Evolutionary conservation across 35 echinoderm and acorn worm genomes (phyloP), one percentile per base, ranked within the genome.

Genomic region (Ophioderma brevispina): DNA sequence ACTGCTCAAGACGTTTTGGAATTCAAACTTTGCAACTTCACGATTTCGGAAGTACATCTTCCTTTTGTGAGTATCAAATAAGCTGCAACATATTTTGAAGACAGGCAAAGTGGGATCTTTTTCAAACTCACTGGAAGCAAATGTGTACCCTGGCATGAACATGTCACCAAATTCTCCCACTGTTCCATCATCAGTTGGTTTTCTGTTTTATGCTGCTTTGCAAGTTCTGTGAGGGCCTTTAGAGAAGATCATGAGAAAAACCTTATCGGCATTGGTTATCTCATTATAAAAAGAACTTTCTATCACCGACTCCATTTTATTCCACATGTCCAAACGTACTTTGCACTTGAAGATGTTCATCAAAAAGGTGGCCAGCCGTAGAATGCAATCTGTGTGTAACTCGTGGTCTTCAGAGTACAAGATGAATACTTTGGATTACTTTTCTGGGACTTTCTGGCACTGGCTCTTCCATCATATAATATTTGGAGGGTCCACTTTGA

Each of bases 381-480:
- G 13, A 36, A 85, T 35, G 31, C 31, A 31, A 21, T 59, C 83
- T 17, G 63, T 37, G 50, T 85, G 83, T 32, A 14, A 21, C 13
- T 0, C 13, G 36, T 85, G 83, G 35, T 85, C 83, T 0, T 70
- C 83, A 21, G 83, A 85, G 83, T 85, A 85, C 15, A 85, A 34
- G 0, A 59, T 52, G 33, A 85, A 40, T 19, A 85, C 83, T 2
- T 55, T 13, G 14, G 36, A 14, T 35, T 4, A n/a, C n/a, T n/a
- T n/a, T n/a, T n/a, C n/a, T n/a, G n/a, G n/a, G 41, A 4, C 5
- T 4, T 17, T 4, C 5, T 46, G 41, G 41, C 17, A 46, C 41
- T 17, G 41, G 41, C n/a, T n/a, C n/a, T n/a, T n/a, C n/a, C n/a
- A n/a, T n/a, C n/a, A n/a, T n/a, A n/a, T n/a, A n/a, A n/a, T n/a